Base-by-base conservation (phyloP, 2,888 invertebrate genomes). In the Macrophya alboannulata region DNA sequence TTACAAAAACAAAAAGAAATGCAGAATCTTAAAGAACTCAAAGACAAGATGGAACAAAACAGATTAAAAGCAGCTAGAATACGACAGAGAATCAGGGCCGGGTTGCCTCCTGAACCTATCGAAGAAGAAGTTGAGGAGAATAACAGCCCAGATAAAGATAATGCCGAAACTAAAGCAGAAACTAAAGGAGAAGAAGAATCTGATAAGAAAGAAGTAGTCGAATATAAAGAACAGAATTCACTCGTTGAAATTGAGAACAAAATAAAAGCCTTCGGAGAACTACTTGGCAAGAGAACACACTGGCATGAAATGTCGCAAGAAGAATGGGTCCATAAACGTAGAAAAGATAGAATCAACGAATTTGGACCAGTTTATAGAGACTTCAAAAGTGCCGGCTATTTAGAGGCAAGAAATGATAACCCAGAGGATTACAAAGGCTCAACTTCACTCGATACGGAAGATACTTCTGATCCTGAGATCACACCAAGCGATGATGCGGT, bases 241-340 rank as follows among this genome's bases (percentile, higher is more conserved):
- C 87, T 91, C 43, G 82, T 86, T 8, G 88, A 88, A n/a, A 89
- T 92, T 59, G 93, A 93, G 85, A 90, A 92, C 83, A 92, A 93
- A 87, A 90, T 93, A 84, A 90, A 90, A 88, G 91, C 91, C 10
- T 92, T 92, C 87, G 92, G 89, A 59, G 91, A 93, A 87, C 87
- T 92, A 72, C 85, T 93, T 5, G 92, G 90, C 0, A 92, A 95
- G 93, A 91, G 94, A 93, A 89, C 95, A 93, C 91, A 94, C 92
- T 88, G 95, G 95, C 94, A 95, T 89, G 95, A 96, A 91, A 96
- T 97, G 95, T 95, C 96, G 0, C 97, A 97, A 94, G 96, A 97
- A 91, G 97, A 97, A 93, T 97, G 97, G 95, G 95, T 97, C 9
- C 95, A 96, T 87, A 96, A 97, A 90, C 96, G 97, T 92, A 95